Conservation (phyloP, 2,113 vertebrate species). For the Melanostigma gelatinosum region DNA sequence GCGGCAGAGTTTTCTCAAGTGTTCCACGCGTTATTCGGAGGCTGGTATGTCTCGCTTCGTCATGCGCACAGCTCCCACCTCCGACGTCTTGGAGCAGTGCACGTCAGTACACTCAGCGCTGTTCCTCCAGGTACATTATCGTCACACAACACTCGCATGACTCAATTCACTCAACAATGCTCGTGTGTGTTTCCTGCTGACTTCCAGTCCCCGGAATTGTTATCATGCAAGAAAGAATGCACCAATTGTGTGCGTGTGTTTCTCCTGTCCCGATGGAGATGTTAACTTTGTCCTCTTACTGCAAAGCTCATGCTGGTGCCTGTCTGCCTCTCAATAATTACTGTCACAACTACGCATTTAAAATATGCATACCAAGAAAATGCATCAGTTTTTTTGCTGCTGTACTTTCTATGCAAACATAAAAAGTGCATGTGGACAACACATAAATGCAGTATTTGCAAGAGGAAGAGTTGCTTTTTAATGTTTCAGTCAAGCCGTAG, state of each 20-base stretch:
- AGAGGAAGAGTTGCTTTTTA: not conserved
- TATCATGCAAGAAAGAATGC: not conserved
- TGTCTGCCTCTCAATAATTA: constrained; percentile 35
- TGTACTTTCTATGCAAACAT: not conserved
- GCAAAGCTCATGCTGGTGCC: constrained; percentile 36
- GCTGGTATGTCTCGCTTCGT: constrained; percentile 13
- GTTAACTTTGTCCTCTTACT: not conserved
- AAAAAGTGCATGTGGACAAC: not conserved
- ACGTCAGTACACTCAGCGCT: constrained; percentile 8
- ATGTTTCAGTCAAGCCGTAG: not conserved
- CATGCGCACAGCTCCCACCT: constrained; percentile 77
- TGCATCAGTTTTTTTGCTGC: constrained; percentile 10
- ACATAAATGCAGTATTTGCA: not conserved
- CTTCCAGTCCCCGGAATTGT: not conserved
- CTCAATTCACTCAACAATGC: not conserved
- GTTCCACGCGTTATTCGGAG: constrained; percentile 13
- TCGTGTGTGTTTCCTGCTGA: not conserved
- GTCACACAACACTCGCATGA: not conserved
- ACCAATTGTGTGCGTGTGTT: not conserved
- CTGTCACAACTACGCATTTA: constrained; percentile 22
- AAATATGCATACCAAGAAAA: not conserved
- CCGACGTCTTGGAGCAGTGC: constrained; percentile 74
- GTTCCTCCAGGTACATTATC: no score
- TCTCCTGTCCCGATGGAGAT: constrained; percentile 10
- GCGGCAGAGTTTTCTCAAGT: constrained; percentile 47